Evolutionary conservation across 2,113 vertebrate genomes (phyloP).

Genomic region (Thunnus thynnus): DNA sequence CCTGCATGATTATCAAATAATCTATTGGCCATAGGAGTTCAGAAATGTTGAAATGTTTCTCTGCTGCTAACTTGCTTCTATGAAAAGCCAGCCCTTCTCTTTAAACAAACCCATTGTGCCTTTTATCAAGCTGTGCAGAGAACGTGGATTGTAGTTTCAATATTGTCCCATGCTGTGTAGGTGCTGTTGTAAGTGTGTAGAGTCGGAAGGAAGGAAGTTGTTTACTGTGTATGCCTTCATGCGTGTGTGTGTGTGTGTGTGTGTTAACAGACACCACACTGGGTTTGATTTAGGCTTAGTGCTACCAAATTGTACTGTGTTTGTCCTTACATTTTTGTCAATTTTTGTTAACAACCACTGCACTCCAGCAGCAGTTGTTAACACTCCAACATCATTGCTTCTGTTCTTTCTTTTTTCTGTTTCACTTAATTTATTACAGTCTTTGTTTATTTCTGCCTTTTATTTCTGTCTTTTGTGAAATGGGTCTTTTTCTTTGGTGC

Average conservation of each 20-base stretch:
- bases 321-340: neutral
- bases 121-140: neutral
- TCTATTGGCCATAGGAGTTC: no score
- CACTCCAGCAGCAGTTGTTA: neutral
- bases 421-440: neutral
- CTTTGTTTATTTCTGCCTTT: neutral
- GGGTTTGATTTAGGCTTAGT: conserved; percentile 1
- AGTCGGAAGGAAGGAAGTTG: neutral
- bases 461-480: conserved; percentile 12
- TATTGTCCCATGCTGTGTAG: conserved; percentile 12
- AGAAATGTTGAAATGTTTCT: no score
- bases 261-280: neutral
- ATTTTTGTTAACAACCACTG: neutral
- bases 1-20: no score
- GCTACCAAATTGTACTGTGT: neutral
- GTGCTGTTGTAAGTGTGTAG: neutral
- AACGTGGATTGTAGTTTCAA: conserved; percentile 6
- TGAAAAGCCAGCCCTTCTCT: no score
- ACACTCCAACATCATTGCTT: neutral
- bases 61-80: no score
- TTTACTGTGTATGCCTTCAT: neutral
- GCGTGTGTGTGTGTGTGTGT: neutral
- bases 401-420: neutral
- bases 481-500: neutral
- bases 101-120: neutral